These are phyloP conservation scores for Sternotherus odoratus DNA, from an alignment of 2,797 vertebrate species.

Conservation along the genomic window DNA sequence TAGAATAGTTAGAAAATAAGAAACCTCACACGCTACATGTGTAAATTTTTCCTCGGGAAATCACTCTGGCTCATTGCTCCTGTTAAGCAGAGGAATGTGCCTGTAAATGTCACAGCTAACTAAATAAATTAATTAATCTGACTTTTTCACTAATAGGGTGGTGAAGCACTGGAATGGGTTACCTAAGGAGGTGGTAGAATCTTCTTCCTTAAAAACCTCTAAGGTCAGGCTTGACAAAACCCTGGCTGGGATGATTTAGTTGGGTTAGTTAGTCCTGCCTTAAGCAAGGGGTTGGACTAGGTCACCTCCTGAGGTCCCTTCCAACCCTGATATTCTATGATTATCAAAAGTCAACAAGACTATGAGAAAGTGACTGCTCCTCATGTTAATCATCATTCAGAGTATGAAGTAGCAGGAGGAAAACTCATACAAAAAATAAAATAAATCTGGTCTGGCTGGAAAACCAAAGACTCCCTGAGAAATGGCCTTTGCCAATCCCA, in stretches of 20 bases:
- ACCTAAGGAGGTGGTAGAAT: no score
- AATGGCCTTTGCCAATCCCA: background rate
- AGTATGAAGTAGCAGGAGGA: background rate
- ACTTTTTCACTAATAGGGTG: no score
- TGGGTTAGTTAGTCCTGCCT: no score
- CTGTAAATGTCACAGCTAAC: constrained; percentile 25
- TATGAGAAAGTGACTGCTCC: background rate
- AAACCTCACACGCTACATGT: constrained; percentile 35
- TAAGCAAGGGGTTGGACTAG: no score
- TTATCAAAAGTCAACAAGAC: constrained; percentile 31
- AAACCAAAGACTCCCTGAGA: background rate
- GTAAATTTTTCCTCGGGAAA: constrained; percentile 5
- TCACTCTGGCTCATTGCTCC: constrained; percentile 42
- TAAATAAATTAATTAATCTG: constrained; percentile 24
- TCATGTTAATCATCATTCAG: constrained; percentile 19
- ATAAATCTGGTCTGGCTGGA: background rate
- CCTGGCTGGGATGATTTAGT: no score
- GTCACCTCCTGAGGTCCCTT: no score
- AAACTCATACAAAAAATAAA: background rate
- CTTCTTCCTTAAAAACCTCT: no score
- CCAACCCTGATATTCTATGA: background rate
- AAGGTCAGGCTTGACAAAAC: no score
- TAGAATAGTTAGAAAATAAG: constrained; percentile 47
- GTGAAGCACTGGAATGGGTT: no score
- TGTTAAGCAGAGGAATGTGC: constrained; percentile 39